phyloP scores from a whole-genome alignment of 2,888 invertebrate genomes.

The Nesidiocoris tenuis region DNA sequence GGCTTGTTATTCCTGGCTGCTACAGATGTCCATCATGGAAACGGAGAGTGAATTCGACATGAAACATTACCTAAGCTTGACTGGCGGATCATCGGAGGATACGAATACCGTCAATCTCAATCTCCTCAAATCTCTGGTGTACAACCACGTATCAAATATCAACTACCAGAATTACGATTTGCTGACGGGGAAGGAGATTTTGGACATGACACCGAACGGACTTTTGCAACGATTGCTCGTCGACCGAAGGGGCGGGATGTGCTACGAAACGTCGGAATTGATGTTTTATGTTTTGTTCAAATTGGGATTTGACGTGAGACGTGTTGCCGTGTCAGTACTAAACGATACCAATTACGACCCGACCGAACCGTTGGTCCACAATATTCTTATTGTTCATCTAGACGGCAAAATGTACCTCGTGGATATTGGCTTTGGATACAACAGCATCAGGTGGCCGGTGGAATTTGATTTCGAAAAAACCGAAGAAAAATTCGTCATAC shows the following conservation, averaged over 20 bases:
- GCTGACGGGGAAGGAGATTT: slow-evolving; percentile 6
- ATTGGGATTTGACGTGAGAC: slow-evolving; percentile 28
- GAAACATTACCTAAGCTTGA: slow-evolving; percentile 5
- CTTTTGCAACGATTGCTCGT: slow-evolving; percentile 21
- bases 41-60: neutral
- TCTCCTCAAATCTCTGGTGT: neutral
- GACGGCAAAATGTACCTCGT: neutral
- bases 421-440: slow-evolving; percentile 25
- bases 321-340: slow-evolving; percentile 7
- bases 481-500: slow-evolving; percentile 6
- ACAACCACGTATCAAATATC: slow-evolving; percentile 10
- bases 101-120: neutral
- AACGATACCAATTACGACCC: neutral
- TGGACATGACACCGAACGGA: slow-evolving; percentile 22
- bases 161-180: slow-evolving; percentile 34
- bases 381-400: slow-evolving; percentile 7
- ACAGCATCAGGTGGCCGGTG: slow-evolving; percentile 10
- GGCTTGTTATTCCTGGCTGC: no score
- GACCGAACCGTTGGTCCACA: neutral
- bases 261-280: slow-evolving; percentile 32
- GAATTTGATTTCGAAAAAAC: slow-evolving; percentile 20
- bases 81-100: neutral
- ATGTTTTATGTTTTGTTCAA: slow-evolving; percentile 20
- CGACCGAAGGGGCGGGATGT: slow-evolving; percentile 15
- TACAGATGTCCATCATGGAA: no score